These are phyloP conservation scores for Caradrina clavipalpis DNA, from an alignment of 2,888 invertebrate species.

Conservation along the genomic window DNA sequence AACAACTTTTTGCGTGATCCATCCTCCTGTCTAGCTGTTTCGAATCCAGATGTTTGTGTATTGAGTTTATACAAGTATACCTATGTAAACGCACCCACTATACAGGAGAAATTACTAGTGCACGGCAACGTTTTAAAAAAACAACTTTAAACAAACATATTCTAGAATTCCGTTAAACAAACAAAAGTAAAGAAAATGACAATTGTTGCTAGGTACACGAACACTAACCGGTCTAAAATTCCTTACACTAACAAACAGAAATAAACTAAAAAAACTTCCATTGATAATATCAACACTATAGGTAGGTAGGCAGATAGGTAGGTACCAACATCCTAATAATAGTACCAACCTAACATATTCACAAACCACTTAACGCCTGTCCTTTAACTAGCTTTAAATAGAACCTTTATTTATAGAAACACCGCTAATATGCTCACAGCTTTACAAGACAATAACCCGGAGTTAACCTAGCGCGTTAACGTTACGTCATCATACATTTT, in stretches of 20 bases:
- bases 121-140: no score
- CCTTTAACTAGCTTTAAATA: slow-evolving; percentile 56
- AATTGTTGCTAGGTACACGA: not conserved
- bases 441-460: slow-evolving; percentile 56
- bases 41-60: no score
- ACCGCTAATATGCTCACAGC: slow-evolving; percentile 34
- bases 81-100: no score
- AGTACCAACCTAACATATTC: slow-evolving; percentile 32
- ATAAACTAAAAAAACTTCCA: slow-evolving; percentile 25
- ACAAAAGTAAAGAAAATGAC: slow-evolving; percentile 2
- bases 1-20: no score
- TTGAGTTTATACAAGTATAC: no score
- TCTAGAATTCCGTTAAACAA: not conserved
- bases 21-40: no score
- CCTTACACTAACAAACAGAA: slow-evolving; percentile 10
- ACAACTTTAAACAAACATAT: no score
- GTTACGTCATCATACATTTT: slow-evolving; percentile 46
- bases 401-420: slow-evolving; percentile 61
- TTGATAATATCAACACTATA: slow-evolving; percentile 37
- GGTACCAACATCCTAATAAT: slow-evolving; percentile 33
- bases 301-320: no score
- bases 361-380: slow-evolving; percentile 39
- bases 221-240: slow-evolving; percentile 23
- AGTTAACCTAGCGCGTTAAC: slow-evolving; percentile 53
- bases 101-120: no score